phyloP scores from a whole-genome alignment of 2,888 invertebrate species.

The Embidobia sp. region DNA sequence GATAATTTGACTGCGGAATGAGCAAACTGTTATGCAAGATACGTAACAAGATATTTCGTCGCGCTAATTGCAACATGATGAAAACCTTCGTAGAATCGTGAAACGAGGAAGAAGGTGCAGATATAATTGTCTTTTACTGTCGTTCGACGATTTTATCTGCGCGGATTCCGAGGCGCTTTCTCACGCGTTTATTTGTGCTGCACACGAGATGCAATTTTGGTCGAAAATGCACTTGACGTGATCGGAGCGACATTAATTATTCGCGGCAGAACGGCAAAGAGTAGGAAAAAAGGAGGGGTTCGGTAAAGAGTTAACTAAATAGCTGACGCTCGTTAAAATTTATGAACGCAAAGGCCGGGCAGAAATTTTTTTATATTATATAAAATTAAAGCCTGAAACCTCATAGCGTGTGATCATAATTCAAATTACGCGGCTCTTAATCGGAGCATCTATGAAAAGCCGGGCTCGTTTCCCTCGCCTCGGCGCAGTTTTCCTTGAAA shows the following conservation, averaged over 20 bases:
- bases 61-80: slow-evolving; percentile 39
- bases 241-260: slow-evolving; percentile 18
- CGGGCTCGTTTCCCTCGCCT: slow-evolving; percentile 50
- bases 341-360: slow-evolving; percentile 29
- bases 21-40: slow-evolving; percentile 27
- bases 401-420: slow-evolving; percentile 61
- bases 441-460: slow-evolving; percentile 60
- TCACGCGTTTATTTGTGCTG: slow-evolving; percentile 33
- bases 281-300: no score
- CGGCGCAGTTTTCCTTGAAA: slow-evolving; percentile 55
- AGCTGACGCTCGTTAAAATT: slow-evolving; percentile 22
- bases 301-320: slow-evolving; percentile 6
- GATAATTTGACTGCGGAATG: slow-evolving; percentile 37
- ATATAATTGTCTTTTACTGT: slow-evolving; percentile 50
- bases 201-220: slow-evolving; percentile 9
- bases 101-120: slow-evolving; percentile 47
- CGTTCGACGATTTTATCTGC: slow-evolving; percentile 38
- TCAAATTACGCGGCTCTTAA: slow-evolving; percentile 58
- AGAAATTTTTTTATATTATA: slow-evolving; percentile 50
- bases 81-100: slow-evolving; percentile 49
- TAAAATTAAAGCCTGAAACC: slow-evolving; percentile 52
- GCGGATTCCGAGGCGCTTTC: slow-evolving; percentile 47
- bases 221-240: slow-evolving; percentile 12
- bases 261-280: background rate
- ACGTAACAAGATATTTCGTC: slow-evolving; percentile 47